A percentile compares a stretch with the other conserved stretches of the same genome.
phyloP scores from a whole-genome alignment of 1,140 invertebrate species.

The Leptinotarsa lineolata region DNA sequence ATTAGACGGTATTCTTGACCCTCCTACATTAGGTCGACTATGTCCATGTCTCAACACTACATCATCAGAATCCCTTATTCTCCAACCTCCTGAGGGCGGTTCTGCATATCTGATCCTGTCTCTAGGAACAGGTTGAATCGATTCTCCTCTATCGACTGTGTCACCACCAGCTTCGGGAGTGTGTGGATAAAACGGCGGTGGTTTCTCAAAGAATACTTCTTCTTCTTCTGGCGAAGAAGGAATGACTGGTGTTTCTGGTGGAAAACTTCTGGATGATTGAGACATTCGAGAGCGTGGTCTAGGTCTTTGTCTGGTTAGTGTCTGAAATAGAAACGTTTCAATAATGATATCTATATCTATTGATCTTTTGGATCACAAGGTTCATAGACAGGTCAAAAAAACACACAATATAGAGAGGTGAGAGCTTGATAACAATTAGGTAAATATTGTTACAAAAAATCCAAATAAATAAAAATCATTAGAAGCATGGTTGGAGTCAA shows the following conservation, averaged over 20 bases:
- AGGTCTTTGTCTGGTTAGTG: slow-evolving; percentile 59
- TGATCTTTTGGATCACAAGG: too few relatives aligned
- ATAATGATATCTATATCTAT: too few relatives aligned
- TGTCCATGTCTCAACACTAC: slow-evolving; percentile 46
- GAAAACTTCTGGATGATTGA: slow-evolving; percentile 63
- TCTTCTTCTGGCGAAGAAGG: slow-evolving; percentile 50
- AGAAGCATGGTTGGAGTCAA: too few relatives aligned
- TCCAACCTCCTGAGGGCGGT: slow-evolving; percentile 43
- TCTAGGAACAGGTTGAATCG: slow-evolving; percentile 23
- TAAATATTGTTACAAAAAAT: too few relatives aligned
- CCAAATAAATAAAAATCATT: too few relatives aligned
- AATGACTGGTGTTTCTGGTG: slow-evolving; percentile 54
- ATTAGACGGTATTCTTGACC: slow-evolving; percentile 67
- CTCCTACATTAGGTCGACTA: slow-evolving; percentile 58
- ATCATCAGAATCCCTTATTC: slow-evolving; percentile 49
- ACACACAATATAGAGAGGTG: too few relatives aligned
- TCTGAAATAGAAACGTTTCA: slow-evolving; percentile 50
- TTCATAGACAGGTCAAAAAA: too few relatives aligned
- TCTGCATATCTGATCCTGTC: slow-evolving; percentile 14
- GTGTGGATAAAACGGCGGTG: slow-evolving; percentile 40
- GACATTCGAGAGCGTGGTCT: slow-evolving; percentile 57
- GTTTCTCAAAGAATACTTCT: slow-evolving; percentile 56
- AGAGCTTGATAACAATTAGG: too few relatives aligned
- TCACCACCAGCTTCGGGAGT: slow-evolving; percentile 32
- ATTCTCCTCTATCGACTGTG: slow-evolving; percentile 28